phyloP scores from a whole-genome alignment of 1,140 invertebrate species.

The Drosophila pachea region DNA sequence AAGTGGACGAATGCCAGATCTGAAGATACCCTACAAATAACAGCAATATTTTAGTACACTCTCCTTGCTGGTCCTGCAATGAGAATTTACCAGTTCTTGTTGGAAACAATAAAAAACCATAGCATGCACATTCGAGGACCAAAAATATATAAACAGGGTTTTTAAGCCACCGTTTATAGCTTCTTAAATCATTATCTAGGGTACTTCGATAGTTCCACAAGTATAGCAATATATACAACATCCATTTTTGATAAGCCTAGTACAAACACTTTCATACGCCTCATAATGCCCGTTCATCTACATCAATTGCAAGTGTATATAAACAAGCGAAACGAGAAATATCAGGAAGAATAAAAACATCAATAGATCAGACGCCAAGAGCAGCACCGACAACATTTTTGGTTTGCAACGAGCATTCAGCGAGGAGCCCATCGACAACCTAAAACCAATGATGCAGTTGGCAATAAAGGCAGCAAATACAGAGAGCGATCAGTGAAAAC shows the following conservation, averaged over 20 bases:
- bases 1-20: not conserved
- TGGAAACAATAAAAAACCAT: too few species aligned
- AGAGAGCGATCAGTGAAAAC: slow-evolving; percentile 2
- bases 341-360: slow-evolving; percentile 23
- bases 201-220: not conserved
- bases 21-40: not conserved
- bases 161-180: too few species aligned
- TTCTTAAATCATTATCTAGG: not conserved
- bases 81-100: not conserved
- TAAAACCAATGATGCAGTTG: slow-evolving; percentile 11
- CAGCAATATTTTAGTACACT: not conserved
- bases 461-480: slow-evolving; percentile 31
- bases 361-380: slow-evolving; percentile 9
- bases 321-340: slow-evolving; percentile 21
- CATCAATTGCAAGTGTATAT: not conserved
- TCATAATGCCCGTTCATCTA: not conserved
- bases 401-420: slow-evolving; percentile 24
- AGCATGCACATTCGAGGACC: too few species aligned
- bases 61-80: not conserved
- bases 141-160: too few species aligned
- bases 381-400: slow-evolving; percentile 21
- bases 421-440: slow-evolving; percentile 29
- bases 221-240: not conserved
- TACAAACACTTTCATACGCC: not conserved
- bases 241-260: not conserved